Evolutionary conservation across 2,888 invertebrate species (phyloP).

Genomic region (Protonemura montana): DNA sequence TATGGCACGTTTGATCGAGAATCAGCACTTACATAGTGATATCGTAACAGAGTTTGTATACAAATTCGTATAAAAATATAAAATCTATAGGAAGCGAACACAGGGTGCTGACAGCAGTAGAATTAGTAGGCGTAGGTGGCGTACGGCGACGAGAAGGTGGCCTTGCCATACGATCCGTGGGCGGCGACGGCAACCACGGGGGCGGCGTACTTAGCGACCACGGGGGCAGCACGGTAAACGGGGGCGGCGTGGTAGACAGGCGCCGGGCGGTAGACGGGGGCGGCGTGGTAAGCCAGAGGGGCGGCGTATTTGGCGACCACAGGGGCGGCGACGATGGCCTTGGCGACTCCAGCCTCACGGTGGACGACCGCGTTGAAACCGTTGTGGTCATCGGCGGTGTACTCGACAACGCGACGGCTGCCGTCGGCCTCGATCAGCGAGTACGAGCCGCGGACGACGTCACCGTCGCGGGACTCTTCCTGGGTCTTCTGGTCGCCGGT

Average conservation of each 20-base stretch:
- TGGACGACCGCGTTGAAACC: slow-evolving; percentile 47
- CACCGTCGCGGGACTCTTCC: slow-evolving; percentile 45
- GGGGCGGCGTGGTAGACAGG: slow-evolving; percentile 36
- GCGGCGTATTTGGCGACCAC: slow-evolving; percentile 42
- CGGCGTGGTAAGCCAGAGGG: neutral
- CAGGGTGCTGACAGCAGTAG: neutral
- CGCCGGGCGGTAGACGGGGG: slow-evolving; percentile 23
- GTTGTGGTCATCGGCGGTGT: slow-evolving; percentile 45
- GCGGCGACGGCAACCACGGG: neutral
- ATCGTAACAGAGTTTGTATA: neutral
- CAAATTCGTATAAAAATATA: neutral
- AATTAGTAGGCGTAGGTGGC: slow-evolving; percentile 42
- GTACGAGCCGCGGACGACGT: slow-evolving; percentile 45
- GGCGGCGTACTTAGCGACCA: slow-evolving; percentile 24
- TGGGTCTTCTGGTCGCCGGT: slow-evolving; percentile 46
- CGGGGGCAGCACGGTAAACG: slow-evolving; percentile 21
- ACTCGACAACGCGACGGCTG: slow-evolving; percentile 44
- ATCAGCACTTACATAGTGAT: neutral
- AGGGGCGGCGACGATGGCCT: slow-evolving; percentile 47
- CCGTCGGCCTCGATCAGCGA: slow-evolving; percentile 45
- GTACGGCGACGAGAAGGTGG: slow-evolving; percentile 39
- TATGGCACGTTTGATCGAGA: neutral
- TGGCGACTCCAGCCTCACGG: slow-evolving; percentile 41
- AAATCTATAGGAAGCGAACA: neutral
- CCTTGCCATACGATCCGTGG: slow-evolving; percentile 24